These are phyloP conservation scores for Gortyna flavago DNA, from an alignment of 2,888 invertebrate genomes.

Conservation along the genomic window DNA sequence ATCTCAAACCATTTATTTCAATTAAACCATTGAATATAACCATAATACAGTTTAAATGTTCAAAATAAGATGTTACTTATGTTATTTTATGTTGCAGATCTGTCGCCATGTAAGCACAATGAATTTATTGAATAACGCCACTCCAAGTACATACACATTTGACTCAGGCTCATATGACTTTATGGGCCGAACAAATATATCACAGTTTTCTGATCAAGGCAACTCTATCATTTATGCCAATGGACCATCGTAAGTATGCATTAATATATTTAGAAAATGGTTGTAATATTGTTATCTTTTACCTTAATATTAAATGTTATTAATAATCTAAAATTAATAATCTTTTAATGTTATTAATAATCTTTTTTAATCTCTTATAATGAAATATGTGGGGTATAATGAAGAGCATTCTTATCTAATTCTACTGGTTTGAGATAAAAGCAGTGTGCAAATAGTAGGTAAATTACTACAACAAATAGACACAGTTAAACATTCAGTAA, in stretches of 20 bases:
- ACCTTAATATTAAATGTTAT: background rate
- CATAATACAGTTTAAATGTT: background rate
- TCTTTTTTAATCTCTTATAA: background rate
- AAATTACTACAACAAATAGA: background rate
- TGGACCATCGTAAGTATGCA: conserved; percentile 82
- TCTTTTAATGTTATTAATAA: no score
- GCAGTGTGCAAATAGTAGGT: background rate
- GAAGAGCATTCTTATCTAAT: conserved; percentile 23
- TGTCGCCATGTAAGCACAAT: conserved; percentile 76
- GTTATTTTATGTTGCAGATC: conserved; percentile 71
- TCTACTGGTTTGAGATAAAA: conserved; percentile 8
- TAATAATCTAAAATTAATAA: no score
- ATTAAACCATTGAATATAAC: no score
- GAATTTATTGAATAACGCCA: conserved; percentile 45
- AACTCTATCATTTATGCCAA: conserved; percentile 78
- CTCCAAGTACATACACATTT: conserved; percentile 61
- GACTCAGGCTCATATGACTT: conserved; percentile 74
- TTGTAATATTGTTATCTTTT: background rate
- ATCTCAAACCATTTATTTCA: no score
- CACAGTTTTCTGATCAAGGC: conserved; percentile 77
- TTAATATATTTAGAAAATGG: background rate
- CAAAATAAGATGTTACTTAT: background rate
- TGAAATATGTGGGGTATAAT: conserved; percentile 5
- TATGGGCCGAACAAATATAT: conserved; percentile 74
- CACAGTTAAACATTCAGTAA: background rate